Evolutionary conservation across 2,113 vertebrate species (phyloP).

Genomic region (Halcyon malimbica): DNA sequence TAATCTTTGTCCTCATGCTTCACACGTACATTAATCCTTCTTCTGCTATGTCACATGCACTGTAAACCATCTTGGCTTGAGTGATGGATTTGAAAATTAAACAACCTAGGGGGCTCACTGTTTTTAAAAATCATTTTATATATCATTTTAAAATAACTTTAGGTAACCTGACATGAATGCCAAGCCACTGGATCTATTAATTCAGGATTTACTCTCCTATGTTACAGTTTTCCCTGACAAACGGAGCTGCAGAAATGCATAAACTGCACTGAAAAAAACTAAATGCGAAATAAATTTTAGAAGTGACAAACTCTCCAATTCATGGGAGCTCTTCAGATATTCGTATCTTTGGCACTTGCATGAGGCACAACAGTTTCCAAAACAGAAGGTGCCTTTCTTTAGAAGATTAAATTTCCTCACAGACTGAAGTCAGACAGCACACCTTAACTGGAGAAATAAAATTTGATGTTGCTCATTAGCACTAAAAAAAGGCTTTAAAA

Average conservation of each 20-base stretch:
- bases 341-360: neutral
- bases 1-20: slow-evolving; percentile 36
- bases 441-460: neutral
- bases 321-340: neutral
- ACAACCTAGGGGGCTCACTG: slow-evolving; percentile 46
- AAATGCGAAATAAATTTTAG: neutral
- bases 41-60: slow-evolving; percentile 38
- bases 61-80: slow-evolving; percentile 40
- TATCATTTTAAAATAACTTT: slow-evolving; percentile 65
- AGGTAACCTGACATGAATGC: neutral
- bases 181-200: slow-evolving; percentile 41
- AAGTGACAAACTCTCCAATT: neutral
- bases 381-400: neutral
- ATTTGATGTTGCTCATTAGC: neutral
- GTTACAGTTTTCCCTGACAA: neutral
- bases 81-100: slow-evolving; percentile 66
- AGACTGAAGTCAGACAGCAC: neutral
- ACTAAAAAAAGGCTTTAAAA: neutral
- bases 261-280: neutral
- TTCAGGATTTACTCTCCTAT: neutral
- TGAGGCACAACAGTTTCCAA: neutral
- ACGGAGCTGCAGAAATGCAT: neutral
- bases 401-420: neutral
- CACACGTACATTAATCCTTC: slow-evolving; percentile 26
- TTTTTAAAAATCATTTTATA: slow-evolving; percentile 58